These are phyloP conservation scores for Pristis pectinata DNA, from an alignment of 2,797 vertebrate species.

Conservation along the genomic window DNA sequence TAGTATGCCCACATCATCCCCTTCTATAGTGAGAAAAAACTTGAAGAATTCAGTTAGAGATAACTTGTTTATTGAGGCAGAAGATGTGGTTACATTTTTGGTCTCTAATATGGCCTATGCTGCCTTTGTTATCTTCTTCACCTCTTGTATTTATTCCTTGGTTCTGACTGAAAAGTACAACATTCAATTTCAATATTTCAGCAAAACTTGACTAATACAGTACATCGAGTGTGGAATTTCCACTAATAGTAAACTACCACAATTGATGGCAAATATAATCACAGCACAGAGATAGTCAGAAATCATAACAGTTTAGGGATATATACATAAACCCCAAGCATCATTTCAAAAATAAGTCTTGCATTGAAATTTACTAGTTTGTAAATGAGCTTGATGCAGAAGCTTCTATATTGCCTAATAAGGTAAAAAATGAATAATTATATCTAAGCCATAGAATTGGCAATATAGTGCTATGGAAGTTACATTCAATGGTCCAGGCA, in stretches of 20 bases:
- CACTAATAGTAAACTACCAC: neutral
- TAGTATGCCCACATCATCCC: too few relatives aligned
- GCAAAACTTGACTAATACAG: neutral
- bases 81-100: too few relatives aligned
- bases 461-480: neutral
- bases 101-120: too few relatives aligned
- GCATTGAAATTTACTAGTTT: neutral
- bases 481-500: neutral
- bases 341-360: slow-evolving; percentile 8
- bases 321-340: neutral
- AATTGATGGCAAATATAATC: neutral
- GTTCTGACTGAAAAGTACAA: neutral
- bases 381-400: neutral
- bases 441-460: neutral
- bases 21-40: too few relatives aligned
- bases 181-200: neutral
- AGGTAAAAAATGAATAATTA: neutral
- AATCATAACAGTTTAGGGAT: neutral
- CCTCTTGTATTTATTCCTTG: neutral
- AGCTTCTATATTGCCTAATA: neutral
- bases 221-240: neutral
- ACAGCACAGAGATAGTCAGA: neutral
- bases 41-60: too few relatives aligned
- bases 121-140: too few relatives aligned
- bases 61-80: too few relatives aligned